Percentiles rank a stretch among this genome's conserved stretches.
Evolutionary conservation across 2,888 invertebrate genomes (phyloP).

Genomic region (Campoplex capitator): DNA sequence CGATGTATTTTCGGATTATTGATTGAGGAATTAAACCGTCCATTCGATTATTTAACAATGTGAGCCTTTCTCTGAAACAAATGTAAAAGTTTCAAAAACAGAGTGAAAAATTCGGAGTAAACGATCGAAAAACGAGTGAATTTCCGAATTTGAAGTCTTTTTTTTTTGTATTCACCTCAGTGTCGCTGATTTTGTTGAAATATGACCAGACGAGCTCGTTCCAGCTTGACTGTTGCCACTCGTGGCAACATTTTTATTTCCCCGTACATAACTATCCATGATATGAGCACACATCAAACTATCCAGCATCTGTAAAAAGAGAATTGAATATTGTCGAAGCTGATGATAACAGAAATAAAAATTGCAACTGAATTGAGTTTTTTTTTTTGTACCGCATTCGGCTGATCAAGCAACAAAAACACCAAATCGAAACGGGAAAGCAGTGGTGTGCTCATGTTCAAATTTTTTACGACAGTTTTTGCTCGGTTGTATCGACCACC

Average conservation of each 20-base stretch:
- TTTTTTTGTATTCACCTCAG: conserved; percentile 59
- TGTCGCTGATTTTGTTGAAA: conserved; percentile 35
- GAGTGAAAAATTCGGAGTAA: not conserved
- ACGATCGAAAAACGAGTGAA: not conserved
- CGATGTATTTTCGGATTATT: conserved; percentile 95
- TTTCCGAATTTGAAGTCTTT: not conserved
- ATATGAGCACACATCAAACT: conserved; percentile 93
- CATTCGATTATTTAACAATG: conserved; percentile 86
- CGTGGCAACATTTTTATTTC: conserved; percentile 70
- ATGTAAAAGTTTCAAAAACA: not conserved
- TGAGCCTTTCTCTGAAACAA: conserved; percentile 73
- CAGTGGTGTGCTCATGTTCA: conserved; percentile 93
- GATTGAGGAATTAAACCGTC: conserved; percentile 91
- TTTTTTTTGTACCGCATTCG: conserved; percentile 88
- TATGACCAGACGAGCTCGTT: not conserved
- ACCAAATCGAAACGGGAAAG: conserved; percentile 97
- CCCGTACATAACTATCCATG: conserved; percentile 90
- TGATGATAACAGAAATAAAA: not conserved
- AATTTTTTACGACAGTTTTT: conserved; percentile 95
- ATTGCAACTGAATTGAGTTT: not conserved
- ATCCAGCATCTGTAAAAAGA: conserved; percentile 88
- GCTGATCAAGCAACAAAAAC: conserved; percentile 95
- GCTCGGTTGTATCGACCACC: conserved; percentile 95
- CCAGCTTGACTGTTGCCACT: conserved; percentile 42
- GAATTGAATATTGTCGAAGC: not conserved